Base-by-base conservation (phyloP, 1,140 invertebrate genomes). In the Caenorhabditis briggsae region DNA sequence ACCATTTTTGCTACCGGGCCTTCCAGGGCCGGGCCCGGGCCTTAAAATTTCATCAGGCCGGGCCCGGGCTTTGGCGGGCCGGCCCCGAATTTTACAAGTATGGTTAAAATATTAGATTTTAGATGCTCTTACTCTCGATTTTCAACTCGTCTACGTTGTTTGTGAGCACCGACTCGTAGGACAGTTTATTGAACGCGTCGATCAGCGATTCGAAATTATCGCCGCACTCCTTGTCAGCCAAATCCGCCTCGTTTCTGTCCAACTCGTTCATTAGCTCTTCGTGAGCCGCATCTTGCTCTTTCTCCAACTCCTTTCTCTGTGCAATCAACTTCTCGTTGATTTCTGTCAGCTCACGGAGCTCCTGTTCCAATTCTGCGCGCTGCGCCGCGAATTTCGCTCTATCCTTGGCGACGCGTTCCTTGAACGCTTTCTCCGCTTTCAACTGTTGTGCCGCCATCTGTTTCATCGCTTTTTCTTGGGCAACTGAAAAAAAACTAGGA, bases 241-340 rank as follows among this genome's bases (percentile, higher is more conserved):
- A 23, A n/a, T 48, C 46, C n/a, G 53, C 12, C 5, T 78, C 70
- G 1, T 78, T n/a, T 23, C 33, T 78, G 1, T 78, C 70, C 70
- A 78, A 50, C 14, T 78, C n/a, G 18, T 46, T 0, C 70, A 53
- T 53, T 20, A 78, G n/a, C 16, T 78, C 46, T 20, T 50, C 70
- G 9, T 8, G 50, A 5, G 70, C 70, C 18, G 23, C 50, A 12
- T 50, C 46, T 14, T 78, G 70, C 41, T 50, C 50, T n/a, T 50
- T n/a, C 23, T 78, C 70, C 70, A 46, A 78, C 2, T 53, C 70
- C 50, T 50, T 78, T 78, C 50, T 78, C 46, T 78, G 70, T 78
- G 20, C 70, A 53, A 9, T 53, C n/a, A 53, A n/a, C 25, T 53
- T 78, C 50, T 78, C n/a, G n/a, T 78, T 41, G 6, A 11, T 50